Conservation (phyloP, 2,888 invertebrate genomes). For the Acrobasis repandana region DNA sequence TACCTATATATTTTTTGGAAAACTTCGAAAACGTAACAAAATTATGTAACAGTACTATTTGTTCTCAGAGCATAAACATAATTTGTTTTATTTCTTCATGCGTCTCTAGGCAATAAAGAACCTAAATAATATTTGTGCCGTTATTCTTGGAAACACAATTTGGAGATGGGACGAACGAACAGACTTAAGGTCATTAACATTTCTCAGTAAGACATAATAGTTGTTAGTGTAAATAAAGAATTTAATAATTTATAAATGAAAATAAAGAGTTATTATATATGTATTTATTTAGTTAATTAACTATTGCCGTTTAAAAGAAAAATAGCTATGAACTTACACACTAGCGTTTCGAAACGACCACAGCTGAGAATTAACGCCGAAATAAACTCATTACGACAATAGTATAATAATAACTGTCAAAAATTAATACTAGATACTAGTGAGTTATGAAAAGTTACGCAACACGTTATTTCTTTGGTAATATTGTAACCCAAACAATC, state of each 20-base stretch:
- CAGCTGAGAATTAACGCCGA: no score
- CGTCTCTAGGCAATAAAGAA: conserved; percentile 21
- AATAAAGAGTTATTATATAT: not conserved
- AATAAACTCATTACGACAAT: no score
- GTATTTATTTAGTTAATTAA: no score
- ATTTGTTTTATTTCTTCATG: conserved; percentile 19
- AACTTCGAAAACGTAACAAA: conserved; percentile 7
- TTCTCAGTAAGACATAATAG: conserved; percentile 6
- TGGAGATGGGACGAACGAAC: conserved; percentile 15
- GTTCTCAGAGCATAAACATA: not conserved
- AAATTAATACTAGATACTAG: not conserved
- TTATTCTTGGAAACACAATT: conserved; percentile 24
- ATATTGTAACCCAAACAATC: conserved; percentile 22
- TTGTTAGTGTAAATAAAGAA: not conserved
- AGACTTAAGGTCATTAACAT: conserved; percentile 21
- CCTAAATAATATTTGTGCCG: conserved; percentile 17
- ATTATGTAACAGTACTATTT: not conserved
- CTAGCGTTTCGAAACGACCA: no score
- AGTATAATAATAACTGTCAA: not conserved
- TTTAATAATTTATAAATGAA: not conserved
- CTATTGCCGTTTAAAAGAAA: no score
- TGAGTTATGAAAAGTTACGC: conserved; percentile 7
- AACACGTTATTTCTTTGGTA: conserved; percentile 26
- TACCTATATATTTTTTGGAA: not conserved
- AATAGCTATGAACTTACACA: no score